Base-by-base conservation (phyloP, 2,888 invertebrate species). In the Diaphora mendica region DNA sequence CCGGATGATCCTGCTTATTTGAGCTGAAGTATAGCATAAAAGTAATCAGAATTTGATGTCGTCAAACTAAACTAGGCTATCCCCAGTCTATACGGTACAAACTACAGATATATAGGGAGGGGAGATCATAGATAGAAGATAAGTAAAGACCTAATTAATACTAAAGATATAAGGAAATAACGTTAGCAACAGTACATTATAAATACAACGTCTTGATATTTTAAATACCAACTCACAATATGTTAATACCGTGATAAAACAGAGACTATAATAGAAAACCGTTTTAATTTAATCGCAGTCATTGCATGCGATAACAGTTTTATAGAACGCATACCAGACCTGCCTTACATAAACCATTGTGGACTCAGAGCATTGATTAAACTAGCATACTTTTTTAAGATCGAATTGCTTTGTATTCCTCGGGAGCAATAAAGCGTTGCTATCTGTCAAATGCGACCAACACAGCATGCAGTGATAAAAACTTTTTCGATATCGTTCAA, bases 331-430 rank as follows among this genome's bases (percentile, higher is more conserved):
- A 77, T 77, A 62, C 79, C 72, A 82, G 77, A 78, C 74, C 80
- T 84, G 59, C 78, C 84, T 84, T 80, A 83, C 78, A 77, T 84
- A 82, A 64, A 77, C 78, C 71, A 76, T 78, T 79, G 72, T 77
- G 30, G 75, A 30, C 30, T 4, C 44, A 26, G 65, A 76, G 35
- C 20, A 74, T 72, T 74, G 65, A 71, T 66, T 59, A 72, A 79
- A 71, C 62, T 51, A 72, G 79, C 44, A 77, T 81, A 74, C 73
- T 80, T 79, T 80, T 77, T 69, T 64, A 77, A 80, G 79, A 78
- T 81, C 39, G 67, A 76, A 82, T 80, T 77, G 70, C 72, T 76
- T 78, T 76, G 71, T 75, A 78, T 83, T 76, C 75, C 59, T 68
- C 59, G 39, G 68, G 75, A 74, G 73, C 77, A 70, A 75, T 76